A percentile compares a stretch with the other conserved stretches of the same genome.
Evolutionary conservation across 2,888 invertebrate species (phyloP).

Genomic region (Ennomos fuscantarius): DNA sequence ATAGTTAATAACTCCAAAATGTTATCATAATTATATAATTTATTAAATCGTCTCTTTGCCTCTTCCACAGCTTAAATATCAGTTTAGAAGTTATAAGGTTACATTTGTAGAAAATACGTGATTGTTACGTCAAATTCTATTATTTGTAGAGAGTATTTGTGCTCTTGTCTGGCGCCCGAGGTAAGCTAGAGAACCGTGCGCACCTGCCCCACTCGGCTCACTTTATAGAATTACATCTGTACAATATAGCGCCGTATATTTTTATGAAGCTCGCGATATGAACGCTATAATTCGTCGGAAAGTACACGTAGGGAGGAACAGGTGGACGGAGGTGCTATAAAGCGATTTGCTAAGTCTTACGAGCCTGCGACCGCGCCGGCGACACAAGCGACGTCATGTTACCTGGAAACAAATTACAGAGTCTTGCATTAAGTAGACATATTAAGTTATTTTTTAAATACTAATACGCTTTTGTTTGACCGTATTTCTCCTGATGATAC

Average conservation of each 20-base stretch:
- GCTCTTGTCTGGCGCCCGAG: background rate
- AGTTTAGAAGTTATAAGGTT: no score
- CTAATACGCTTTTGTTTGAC: no score
- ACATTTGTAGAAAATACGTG: background rate
- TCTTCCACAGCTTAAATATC: no score
- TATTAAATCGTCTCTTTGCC: no score
- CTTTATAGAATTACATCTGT: conserved; percentile 22
- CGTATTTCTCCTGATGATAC: no score
- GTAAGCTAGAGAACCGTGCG: background rate
- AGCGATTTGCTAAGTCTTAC: conserved; percentile 5
- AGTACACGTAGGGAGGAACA: conserved; percentile 2
- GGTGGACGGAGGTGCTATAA: conserved; percentile 3
- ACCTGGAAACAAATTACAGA: no score
- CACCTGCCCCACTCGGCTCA: conserved; percentile 6
- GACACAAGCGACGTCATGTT: background rate
- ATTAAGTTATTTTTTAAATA: no score
- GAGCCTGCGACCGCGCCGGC: background rate
- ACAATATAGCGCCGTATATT: conserved; percentile 22
- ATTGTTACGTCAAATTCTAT: no score
- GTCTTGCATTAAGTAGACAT: no score
- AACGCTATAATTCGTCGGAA: conserved; percentile 20
- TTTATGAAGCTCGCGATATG: conserved; percentile 24
- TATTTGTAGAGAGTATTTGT: no score
- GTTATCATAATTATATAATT: no score
- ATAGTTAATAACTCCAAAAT: no score